phyloP scores from a whole-genome alignment of 2,797 vertebrate genomes.

The Acridotheres tristis region DNA sequence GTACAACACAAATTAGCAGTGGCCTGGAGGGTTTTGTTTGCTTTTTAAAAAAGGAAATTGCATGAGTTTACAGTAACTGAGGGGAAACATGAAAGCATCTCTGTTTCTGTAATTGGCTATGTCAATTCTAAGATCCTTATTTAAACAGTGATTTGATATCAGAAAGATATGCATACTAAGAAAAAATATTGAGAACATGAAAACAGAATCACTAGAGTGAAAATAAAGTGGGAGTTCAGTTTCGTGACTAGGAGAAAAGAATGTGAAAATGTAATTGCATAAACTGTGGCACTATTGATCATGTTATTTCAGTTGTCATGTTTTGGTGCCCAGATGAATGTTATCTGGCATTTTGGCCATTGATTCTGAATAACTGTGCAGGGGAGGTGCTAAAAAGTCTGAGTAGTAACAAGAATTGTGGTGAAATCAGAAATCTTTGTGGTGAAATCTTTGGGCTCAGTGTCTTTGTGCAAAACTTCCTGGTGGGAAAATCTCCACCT shows the following conservation, averaged over 20 bases:
- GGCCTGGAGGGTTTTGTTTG: constrained; percentile 27
- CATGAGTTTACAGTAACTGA: constrained; percentile 10
- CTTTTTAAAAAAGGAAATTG: neutral
- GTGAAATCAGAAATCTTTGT: neutral
- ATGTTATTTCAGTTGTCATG: neutral
- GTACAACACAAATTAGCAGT: neutral
- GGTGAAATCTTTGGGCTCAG: neutral
- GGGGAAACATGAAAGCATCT: neutral
- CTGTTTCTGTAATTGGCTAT: neutral
- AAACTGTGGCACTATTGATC: neutral
- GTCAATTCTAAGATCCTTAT: neutral
- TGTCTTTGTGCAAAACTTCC: neutral
- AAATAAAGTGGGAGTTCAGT: constrained; percentile 1
- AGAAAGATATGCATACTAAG: neutral
- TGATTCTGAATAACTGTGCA: neutral
- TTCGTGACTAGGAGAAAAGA: neutral
- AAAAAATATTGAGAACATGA: neutral
- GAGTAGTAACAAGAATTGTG: neutral
- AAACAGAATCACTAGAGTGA: neutral
- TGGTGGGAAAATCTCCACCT: neutral
- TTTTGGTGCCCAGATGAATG: neutral
- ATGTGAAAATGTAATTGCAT: neutral
- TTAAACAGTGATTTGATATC: constrained; percentile 6
- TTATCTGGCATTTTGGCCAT: neutral
- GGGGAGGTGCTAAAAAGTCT: neutral